Evolutionary conservation across 2,888 invertebrate species (phyloP).

Genomic region (Sinhomidia bicolor): DNA sequence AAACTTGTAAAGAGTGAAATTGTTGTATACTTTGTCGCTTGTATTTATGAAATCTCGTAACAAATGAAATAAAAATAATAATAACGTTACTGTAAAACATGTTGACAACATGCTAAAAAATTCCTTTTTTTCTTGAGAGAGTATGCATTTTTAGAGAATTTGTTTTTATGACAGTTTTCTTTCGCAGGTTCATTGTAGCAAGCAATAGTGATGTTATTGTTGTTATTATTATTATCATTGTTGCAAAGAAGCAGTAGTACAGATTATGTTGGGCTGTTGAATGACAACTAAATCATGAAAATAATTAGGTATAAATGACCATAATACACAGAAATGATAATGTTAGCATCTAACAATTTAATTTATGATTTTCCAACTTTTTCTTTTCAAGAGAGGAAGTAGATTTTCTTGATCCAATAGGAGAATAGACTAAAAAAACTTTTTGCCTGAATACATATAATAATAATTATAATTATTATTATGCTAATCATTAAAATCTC

Average conservation of each 20-base stretch:
- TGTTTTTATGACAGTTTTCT: neutral
- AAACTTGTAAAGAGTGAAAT: slow-evolving; percentile 67
- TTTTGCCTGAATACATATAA: no score
- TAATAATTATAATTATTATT: no score
- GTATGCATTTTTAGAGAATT: slow-evolving; percentile 28
- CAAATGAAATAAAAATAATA: no score
- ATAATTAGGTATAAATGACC: neutral
- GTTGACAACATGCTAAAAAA: slow-evolving; percentile 39
- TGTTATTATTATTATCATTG: no score
- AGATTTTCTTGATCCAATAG: no score
- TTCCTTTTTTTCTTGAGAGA: slow-evolving; percentile 19
- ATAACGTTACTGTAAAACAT: slow-evolving; percentile 43
- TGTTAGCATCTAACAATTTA: neutral
- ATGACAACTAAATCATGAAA: neutral
- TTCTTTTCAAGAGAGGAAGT: neutral
- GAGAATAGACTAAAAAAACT: no score
- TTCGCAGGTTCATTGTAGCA: no score
- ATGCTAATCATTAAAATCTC: no score
- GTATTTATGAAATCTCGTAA: slow-evolving; percentile 19
- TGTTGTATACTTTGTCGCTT: slow-evolving; percentile 19
- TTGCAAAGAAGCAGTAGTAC: no score
- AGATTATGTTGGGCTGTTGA: no score
- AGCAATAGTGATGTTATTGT: no score
- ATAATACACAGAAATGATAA: neutral
- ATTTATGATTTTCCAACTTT: neutral